Percentiles rank a stretch among this genome's conserved stretches.
Evolutionary conservation across 2,113 vertebrate species (phyloP).

Genomic region (human (Homo sapiens)): DNA sequence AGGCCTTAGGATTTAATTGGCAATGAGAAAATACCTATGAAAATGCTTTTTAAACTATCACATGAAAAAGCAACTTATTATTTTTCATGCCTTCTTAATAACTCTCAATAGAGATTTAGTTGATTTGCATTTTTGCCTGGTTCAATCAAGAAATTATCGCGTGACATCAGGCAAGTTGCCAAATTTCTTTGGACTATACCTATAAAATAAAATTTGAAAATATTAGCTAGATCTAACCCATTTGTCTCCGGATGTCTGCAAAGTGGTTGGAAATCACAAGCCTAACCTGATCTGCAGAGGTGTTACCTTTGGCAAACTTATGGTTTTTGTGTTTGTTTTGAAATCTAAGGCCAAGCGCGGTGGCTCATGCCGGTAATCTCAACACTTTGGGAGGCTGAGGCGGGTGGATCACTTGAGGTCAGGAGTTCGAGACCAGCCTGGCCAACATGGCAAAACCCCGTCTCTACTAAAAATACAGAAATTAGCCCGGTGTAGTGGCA

Average conservation of each 20-base stretch:
- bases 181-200: not conserved
- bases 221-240: not conserved
- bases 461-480: too few species aligned
- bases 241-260: not conserved
- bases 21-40: not conserved
- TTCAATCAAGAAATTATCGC: not conserved
- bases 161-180: not conserved
- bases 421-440: too few species aligned
- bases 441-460: too few species aligned
- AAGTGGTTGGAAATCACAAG: not conserved
- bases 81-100: not conserved
- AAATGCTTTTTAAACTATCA: not conserved
- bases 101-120: not conserved
- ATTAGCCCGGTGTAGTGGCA: fast-evolving
- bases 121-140: not conserved
- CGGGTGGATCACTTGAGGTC: too few species aligned
- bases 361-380: too few species aligned
- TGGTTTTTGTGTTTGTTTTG: not conserved
- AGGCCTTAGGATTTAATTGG: not conserved
- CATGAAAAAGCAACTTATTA: not conserved
- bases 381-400: too few species aligned
- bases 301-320: not conserved
- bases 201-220: not conserved
- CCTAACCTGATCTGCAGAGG: not conserved
- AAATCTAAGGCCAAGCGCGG: not conserved